phyloP scores from a whole-genome alignment of 2,888 invertebrate species.

The Coelinius sp. region DNA sequence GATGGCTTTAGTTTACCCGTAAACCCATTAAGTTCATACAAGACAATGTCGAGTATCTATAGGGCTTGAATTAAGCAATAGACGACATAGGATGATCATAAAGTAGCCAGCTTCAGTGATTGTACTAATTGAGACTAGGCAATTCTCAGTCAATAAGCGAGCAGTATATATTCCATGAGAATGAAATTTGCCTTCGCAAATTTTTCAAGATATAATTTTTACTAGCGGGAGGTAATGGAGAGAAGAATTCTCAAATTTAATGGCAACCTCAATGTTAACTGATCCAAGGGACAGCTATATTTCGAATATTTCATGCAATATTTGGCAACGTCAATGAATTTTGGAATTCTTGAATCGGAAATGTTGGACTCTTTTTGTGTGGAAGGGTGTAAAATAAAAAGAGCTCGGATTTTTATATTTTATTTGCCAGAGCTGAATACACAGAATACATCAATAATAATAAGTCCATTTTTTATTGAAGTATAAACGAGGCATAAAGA shows the following conservation, averaged over 20 bases:
- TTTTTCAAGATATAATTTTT: background rate
- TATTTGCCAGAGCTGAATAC: no score
- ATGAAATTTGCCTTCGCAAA: background rate
- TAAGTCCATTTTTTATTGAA: no score
- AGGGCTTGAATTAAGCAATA: background rate
- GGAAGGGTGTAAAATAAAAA: no score
- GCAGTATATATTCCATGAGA: background rate
- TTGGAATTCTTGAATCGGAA: no score
- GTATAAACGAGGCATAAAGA: no score
- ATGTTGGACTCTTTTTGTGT: no score
- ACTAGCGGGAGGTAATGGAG: background rate
- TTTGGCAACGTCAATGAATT: no score
- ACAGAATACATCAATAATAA: no score
- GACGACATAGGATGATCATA: background rate
- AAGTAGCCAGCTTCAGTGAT: background rate
- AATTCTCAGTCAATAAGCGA: background rate
- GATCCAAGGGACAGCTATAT: no score
- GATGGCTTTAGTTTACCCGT: conserved; percentile 1
- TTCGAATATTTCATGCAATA: background rate
- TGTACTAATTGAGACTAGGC: background rate
- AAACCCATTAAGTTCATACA: background rate
- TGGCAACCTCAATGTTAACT: background rate
- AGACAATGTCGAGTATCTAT: background rate
- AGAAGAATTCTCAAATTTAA: background rate
- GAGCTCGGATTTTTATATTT: no score